Conservation (phyloP, 2,888 invertebrate genomes). For the Amphiduros pacificus region DNA sequence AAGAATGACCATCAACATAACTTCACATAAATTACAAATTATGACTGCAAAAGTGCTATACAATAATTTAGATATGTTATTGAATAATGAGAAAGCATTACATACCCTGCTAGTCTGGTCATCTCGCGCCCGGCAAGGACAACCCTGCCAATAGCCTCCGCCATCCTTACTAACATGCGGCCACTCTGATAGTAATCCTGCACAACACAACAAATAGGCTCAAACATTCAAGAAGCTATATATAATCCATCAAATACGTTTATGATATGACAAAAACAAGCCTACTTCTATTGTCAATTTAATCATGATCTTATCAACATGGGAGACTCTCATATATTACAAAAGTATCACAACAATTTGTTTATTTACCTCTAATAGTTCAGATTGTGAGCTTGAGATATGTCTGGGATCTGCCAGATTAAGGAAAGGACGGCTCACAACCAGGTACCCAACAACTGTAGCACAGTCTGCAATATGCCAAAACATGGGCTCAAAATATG, state of each 20-base stretch:
- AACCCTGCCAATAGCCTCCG: conserved; percentile 93
- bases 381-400: conserved; percentile 69
- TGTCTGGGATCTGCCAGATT: conserved; percentile 71
- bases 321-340: no score
- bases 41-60: background rate
- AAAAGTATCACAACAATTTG: no score
- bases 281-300: background rate
- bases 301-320: background rate
- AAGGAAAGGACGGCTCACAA: conserved; percentile 93
- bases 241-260: background rate
- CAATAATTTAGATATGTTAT: background rate
- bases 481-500: no score
- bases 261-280: background rate
- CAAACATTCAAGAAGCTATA: no score
- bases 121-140: conserved; percentile 94
- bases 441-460: conserved; percentile 93
- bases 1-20: no score
- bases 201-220: conserved; percentile 37
- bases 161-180: conserved; percentile 91
- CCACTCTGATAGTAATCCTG: conserved; percentile 97
- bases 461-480: conserved; percentile 77
- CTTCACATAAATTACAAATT: no score
- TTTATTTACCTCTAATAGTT: conserved; percentile 72
- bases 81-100: background rate
- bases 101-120: conserved; percentile 82